Base-by-base conservation (phyloP, 2,888 invertebrate genomes). In the Lasius fuliginosus region DNA sequence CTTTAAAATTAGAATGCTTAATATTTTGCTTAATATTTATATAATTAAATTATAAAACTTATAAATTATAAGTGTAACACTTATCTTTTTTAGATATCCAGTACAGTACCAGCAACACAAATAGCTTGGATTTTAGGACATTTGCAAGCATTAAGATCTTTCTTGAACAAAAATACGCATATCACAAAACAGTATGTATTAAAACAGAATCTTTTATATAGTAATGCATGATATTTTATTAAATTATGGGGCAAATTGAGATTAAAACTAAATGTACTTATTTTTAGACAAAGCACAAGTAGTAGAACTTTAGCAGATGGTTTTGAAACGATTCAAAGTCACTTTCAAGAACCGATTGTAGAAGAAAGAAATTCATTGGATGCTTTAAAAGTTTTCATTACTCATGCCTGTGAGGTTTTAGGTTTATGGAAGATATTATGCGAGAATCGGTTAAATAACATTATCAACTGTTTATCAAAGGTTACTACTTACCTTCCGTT, bases 381-480 rank as follows among this genome's bases (percentile, higher is more conserved):
- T 81, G 97, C 98, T 0, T 95, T 98, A 23, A 97, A 97, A 94
- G 95, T 96, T 85, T 97, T 97, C 90, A 96, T 97, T 86, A 96
- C 97, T 95, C 97, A 98, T 94, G 97, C 98, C 1, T 97, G 98
- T 93, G 99, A 99, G 95, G 98, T 99, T 91, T 95, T 99, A 71
- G 98, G 98, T 23, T 95, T 99, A 65, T 99, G 99, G 99, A 98
- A 98, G 94, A 97, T 99, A 77, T 95, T 99, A 5, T 98, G 97
- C 92, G 98, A 99, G 93, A 99, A 99, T 95, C 98, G 98, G 94
- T 97, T 99, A 94, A 98, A 98, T 93, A 96, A 97, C 64, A 96
- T 98, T 62, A 96, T 97, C 9, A 96, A 96, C 81, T 96, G 97
- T 89, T 94, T 98, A 49, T 96, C 97, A 0, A 96, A 96, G 65